phyloP scores from a whole-genome alignment of 2,888 invertebrate genomes.

The Drosophila mercatorum region DNA sequence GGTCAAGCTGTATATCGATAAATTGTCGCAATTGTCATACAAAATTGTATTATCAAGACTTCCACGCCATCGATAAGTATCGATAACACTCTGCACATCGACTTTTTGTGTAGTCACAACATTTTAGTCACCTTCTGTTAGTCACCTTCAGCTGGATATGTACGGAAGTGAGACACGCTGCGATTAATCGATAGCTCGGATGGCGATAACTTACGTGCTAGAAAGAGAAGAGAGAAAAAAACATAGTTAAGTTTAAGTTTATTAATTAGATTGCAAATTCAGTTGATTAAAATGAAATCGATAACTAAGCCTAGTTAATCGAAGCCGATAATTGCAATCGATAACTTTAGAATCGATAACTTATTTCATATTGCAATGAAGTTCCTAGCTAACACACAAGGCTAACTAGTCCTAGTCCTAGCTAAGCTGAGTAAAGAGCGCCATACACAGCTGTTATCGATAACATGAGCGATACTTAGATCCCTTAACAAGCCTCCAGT shows the following conservation, averaged over 20 bases:
- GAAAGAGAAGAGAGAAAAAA: not conserved
- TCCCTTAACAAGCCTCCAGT: too few species aligned
- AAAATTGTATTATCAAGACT: too few species aligned
- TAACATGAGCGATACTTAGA: not conserved
- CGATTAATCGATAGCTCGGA: not conserved
- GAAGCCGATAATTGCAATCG: not conserved
- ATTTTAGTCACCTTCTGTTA: not conserved
- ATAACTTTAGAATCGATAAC: not conserved
- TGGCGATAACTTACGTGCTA: constrained; percentile 28
- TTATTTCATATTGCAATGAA: too few species aligned
- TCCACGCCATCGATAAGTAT: not conserved
- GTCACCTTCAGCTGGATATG: not conserved
- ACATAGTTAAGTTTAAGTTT: not conserved
- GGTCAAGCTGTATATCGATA: too few species aligned
- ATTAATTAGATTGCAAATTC: not conserved
- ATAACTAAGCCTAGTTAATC: not conserved
- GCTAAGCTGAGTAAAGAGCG: accelerated
- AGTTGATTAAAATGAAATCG: not conserved
- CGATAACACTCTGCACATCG: not conserved
- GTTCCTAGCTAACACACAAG: too few species aligned
- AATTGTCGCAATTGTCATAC: too few species aligned
- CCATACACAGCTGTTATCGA: not conserved
- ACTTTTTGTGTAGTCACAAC: not conserved
- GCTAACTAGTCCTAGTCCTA: not conserved
- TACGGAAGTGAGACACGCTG: too few species aligned